Conservation (phyloP, 2,888 invertebrate species). For the Cristatella mucedo region DNA sequence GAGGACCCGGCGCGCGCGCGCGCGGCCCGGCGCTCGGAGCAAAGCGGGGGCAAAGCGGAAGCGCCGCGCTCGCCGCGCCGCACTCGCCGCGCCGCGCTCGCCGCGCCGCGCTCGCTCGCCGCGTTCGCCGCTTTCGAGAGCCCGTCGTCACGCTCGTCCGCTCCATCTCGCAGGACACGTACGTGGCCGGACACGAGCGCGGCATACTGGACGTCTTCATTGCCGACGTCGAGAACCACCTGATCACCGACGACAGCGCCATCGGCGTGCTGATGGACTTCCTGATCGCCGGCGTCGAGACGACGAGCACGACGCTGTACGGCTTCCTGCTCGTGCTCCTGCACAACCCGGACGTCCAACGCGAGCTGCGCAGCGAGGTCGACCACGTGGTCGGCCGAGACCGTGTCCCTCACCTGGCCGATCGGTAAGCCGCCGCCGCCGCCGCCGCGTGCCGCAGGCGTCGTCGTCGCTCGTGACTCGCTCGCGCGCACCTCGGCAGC, state of each 20-base stretch:
- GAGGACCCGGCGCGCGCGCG: no score
- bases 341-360: constrained; percentile 20
- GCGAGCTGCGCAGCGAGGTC: constrained; percentile 18
- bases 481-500: no score
- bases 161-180: neutral
- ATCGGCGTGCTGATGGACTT: constrained; percentile 3
- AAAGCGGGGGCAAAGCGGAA: no score
- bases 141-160: no score
- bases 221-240: neutral
- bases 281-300: constrained; percentile 9
- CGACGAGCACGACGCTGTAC: constrained; percentile 10
- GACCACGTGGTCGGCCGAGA: constrained; percentile 14
- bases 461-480: no score
- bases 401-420: constrained; percentile 11
- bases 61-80: no score
- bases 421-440: no score
- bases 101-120: no score
- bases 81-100: no score
- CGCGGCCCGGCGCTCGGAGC: no score
- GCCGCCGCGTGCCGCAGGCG: no score
- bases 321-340: constrained; percentile 11
- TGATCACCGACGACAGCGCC: constrained; percentile 1
- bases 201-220: constrained; percentile 9
- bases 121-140: no score
- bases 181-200: constrained; percentile 2